phyloP scores from a whole-genome alignment of 2,888 invertebrate species.

The Melinopterus prodromus region DNA sequence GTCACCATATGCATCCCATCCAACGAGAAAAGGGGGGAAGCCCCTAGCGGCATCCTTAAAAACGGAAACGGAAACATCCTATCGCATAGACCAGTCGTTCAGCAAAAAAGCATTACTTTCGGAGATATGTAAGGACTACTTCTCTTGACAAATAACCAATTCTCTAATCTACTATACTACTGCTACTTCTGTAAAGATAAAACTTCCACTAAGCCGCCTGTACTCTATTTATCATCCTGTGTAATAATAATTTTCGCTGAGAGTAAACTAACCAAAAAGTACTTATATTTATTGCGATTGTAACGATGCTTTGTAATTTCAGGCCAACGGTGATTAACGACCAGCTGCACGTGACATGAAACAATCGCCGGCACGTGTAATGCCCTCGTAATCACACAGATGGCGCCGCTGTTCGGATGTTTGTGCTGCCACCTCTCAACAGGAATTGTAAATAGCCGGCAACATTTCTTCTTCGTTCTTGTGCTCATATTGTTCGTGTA shows the following conservation, averaged over 20 bases:
- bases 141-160: slow-evolving; percentile 30
- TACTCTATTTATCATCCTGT: not conserved
- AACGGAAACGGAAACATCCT: slow-evolving; percentile 52
- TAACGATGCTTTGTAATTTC: slow-evolving; percentile 42
- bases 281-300: not conserved
- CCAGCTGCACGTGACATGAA: slow-evolving; percentile 48
- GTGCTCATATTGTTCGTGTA: not conserved
- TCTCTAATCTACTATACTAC: slow-evolving; percentile 26
- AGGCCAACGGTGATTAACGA: slow-evolving; percentile 59
- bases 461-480: not conserved
- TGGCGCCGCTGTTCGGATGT: not conserved
- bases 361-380: not conserved
- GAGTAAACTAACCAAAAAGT: slow-evolving; percentile 20
- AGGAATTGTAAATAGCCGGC: not conserved
- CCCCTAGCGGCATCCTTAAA: slow-evolving; percentile 64
- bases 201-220: slow-evolving; percentile 19
- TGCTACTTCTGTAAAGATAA: slow-evolving; percentile 10
- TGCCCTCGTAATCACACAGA: not conserved
- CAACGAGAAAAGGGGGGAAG: slow-evolving; percentile 52
- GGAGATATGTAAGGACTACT: slow-evolving; percentile 59
- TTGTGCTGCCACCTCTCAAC: not conserved
- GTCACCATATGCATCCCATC: slow-evolving; percentile 55
- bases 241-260: slow-evolving; percentile 12
- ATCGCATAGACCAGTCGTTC: slow-evolving; percentile 53
- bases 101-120: slow-evolving; percentile 62